phyloP scores from a whole-genome alignment of 2,888 invertebrate species.

The Pseudoips prasinana region DNA sequence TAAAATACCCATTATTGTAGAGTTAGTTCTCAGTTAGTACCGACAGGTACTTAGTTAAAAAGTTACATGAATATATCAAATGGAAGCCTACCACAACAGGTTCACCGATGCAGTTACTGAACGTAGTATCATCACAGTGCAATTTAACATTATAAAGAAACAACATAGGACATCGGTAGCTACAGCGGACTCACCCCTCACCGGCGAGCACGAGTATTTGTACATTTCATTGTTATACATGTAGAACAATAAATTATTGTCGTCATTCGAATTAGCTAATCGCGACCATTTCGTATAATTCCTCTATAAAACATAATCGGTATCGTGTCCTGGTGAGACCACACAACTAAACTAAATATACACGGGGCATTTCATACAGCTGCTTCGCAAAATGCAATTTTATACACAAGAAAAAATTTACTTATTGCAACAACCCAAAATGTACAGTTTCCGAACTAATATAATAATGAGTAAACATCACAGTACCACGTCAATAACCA shows the following conservation, averaged over 20 bases:
- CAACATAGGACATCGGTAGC: constrained; percentile 7
- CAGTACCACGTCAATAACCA: constrained; percentile 46
- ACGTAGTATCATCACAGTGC: constrained; percentile 50
- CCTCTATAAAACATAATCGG: constrained; percentile 28
- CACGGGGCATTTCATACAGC: constrained; percentile 56
- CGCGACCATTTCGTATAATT: constrained; percentile 23
- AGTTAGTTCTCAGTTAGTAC: constrained; percentile 60
- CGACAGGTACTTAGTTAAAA: constrained; percentile 48
- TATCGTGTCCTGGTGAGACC: constrained; percentile 42
- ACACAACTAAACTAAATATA: constrained; percentile 53
- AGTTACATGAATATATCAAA: constrained; percentile 38
- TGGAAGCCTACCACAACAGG: constrained; percentile 40
- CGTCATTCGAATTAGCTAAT: constrained; percentile 33
- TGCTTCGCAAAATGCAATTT: constrained; percentile 58
- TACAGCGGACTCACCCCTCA: constrained; percentile 6
- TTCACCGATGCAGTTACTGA: constrained; percentile 48
- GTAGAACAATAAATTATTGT: constrained; percentile 36
- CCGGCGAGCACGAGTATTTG: constrained; percentile 26
- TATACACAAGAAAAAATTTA: constrained; percentile 57
- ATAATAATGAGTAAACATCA: constrained; percentile 53
- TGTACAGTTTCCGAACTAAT: constrained; percentile 58
- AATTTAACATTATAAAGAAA: constrained; percentile 29
- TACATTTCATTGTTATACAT: constrained; percentile 34
- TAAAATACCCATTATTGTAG: constrained; percentile 70
- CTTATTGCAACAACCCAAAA: constrained; percentile 80